Conservation (phyloP, 1,140 invertebrate species). For the Hycleus phaleratus region DNA sequence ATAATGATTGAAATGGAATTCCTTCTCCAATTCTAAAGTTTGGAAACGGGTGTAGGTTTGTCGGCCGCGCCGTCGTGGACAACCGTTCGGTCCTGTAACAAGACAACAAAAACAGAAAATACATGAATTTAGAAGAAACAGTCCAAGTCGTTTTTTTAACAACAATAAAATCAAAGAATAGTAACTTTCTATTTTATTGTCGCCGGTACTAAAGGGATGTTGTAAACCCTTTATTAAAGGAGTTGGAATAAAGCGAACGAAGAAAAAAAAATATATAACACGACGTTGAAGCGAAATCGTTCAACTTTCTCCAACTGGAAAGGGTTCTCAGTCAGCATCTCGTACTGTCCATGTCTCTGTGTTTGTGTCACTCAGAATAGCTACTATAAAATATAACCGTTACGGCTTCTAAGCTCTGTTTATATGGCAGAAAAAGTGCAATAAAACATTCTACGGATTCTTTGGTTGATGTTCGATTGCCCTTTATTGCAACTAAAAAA, state of each 20-base stretch:
- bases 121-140: too few species aligned
- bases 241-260: background rate
- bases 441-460: conserved; percentile 21
- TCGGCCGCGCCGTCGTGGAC: conserved; percentile 83
- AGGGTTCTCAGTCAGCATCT: conserved; percentile 17
- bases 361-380: conserved; percentile 1
- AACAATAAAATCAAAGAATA: conserved; percentile 5
- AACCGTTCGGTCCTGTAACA: conserved; percentile 89
- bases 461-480: conserved; percentile 12
- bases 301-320: conserved; percentile 17
- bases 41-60: conserved; percentile 96
- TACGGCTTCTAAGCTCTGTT: conserved; percentile 21
- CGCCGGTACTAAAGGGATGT: background rate
- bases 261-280: conserved; percentile 13
- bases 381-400: conserved; percentile 23
- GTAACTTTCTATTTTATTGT: conserved; percentile 23
- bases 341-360: conserved; percentile 2
- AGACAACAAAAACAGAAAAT: background rate
- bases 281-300: conserved; percentile 9
- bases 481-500: conserved; percentile 5
- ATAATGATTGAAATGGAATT: conserved; percentile 98
- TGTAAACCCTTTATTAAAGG: conserved; percentile 24
- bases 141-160: background rate
- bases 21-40: conserved; percentile 92
- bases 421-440: conserved; percentile 20